Percentiles rank a stretch among this genome's conserved stretches.
Evolutionary conservation across 2,888 invertebrate genomes (phyloP).

Genomic region (Gryllus longicercus): DNA sequence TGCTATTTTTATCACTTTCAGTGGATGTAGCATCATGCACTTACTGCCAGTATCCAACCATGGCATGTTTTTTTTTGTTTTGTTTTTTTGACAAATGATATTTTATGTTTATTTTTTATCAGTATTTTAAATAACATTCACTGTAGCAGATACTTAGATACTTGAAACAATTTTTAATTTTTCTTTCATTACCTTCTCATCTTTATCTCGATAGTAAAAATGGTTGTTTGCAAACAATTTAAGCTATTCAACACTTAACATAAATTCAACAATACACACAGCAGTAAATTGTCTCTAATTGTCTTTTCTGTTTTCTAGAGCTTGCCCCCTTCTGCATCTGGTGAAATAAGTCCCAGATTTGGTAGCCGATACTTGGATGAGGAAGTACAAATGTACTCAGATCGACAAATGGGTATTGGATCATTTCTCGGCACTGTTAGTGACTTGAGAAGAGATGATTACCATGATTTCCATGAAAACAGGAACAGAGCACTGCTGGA

Average conservation of each 20-base stretch:
- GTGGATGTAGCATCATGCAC: background rate
- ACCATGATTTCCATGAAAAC: conserved; percentile 21
- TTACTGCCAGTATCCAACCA: background rate
- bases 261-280: no score
- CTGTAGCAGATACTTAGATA: no score
- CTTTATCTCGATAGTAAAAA: no score
- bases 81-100: no score
- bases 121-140: no score
- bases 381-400: conserved; percentile 32
- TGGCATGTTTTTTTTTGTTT: no score
- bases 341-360: conserved; percentile 52
- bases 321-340: conserved; percentile 52
- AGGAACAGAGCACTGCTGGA: conserved; percentile 24
- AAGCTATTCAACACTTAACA: no score
- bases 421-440: conserved; percentile 25
- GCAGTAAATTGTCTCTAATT: no score
- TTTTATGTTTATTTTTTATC: no score
- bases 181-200: no score
- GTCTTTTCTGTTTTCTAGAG: conserved; percentile 47
- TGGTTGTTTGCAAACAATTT: no score
- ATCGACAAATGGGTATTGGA: conserved; percentile 23
- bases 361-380: conserved; percentile 45
- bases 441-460: conserved; percentile 32
- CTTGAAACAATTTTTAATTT: no score
- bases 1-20: background rate